Percentiles rank a stretch among this genome's conserved stretches.
phyloP scores from a whole-genome alignment of 2,113 vertebrate genomes.

The Smithornis capensis region DNA sequence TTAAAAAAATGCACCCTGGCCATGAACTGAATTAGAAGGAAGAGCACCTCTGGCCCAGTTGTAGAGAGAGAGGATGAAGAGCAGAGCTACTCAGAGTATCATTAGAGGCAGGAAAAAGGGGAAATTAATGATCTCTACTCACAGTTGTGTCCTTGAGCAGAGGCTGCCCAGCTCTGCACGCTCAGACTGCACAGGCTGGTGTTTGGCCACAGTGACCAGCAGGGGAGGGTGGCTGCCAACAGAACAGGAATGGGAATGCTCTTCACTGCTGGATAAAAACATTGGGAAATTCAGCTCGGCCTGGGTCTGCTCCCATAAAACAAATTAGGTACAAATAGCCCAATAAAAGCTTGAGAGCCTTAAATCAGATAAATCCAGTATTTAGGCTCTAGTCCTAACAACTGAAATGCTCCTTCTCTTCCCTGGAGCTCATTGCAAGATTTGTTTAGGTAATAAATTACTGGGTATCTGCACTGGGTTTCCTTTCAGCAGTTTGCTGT shows the following conservation, averaged over 20 bases:
- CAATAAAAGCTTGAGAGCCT: slow-evolving; percentile 24
- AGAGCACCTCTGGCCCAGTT: not conserved
- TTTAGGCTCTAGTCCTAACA: not conserved
- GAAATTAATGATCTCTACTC: not conserved
- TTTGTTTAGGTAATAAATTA: not conserved
- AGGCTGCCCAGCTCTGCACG: slow-evolving; percentile 56
- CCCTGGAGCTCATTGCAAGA: not conserved
- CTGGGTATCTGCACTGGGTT: not conserved
- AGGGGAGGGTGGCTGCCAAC: slow-evolving; percentile 58
- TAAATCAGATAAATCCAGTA: slow-evolving; percentile 18
- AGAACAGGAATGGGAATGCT: slow-evolving; percentile 29
- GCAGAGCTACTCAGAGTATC: not conserved
- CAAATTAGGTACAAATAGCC: slow-evolving; percentile 30
- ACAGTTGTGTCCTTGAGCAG: not conserved
- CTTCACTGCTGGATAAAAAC: not conserved
- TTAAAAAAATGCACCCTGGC: not conserved
- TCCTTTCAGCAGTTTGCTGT: not conserved
- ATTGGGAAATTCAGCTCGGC: not conserved
- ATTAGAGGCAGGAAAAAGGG: not conserved
- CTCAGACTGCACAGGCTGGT: not conserved
- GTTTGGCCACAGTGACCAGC: slow-evolving; percentile 31
- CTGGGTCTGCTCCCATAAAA: slow-evolving; percentile 16
- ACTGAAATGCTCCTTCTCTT: not conserved
- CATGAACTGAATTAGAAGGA: not conserved
- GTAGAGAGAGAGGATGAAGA: not conserved